phyloP scores from a whole-genome alignment of 2,797 vertebrate genomes.

The Leptodactylus fallax region DNA sequence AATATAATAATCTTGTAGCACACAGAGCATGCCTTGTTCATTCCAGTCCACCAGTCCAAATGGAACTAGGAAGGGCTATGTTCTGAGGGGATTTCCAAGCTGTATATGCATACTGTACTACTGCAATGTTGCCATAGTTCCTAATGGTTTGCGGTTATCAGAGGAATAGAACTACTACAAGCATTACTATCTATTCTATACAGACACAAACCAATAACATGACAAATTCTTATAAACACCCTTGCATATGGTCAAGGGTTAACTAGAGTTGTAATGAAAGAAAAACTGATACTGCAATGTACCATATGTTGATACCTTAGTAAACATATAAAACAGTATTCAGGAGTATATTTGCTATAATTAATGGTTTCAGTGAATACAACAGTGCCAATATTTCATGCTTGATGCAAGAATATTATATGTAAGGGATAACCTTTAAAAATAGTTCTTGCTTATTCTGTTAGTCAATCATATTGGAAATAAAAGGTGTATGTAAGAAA shows the following conservation, averaged over 20 bases:
- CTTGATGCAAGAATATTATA: background rate
- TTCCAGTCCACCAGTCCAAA: constrained; percentile 48
- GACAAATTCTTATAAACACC: background rate
- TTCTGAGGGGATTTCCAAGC: constrained; percentile 31
- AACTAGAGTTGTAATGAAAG: background rate
- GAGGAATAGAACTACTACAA: background rate
- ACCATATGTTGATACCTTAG: too few relatives aligned
- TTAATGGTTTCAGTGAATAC: background rate
- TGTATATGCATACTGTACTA: background rate
- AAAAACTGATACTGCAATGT: too few relatives aligned
- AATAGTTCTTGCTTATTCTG: background rate
- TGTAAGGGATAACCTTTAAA: background rate
- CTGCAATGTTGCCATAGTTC: background rate
- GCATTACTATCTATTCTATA: background rate
- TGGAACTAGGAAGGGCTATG: background rate
- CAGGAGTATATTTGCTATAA: background rate
- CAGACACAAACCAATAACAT: background rate
- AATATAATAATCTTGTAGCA: constrained; percentile 18
- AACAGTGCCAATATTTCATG: background rate
- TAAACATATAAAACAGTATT: too few relatives aligned
- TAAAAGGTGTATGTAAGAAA: background rate
- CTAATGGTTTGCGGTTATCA: background rate
- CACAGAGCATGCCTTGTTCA: constrained; percentile 34
- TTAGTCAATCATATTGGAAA: background rate
- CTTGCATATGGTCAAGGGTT: too few relatives aligned